phyloP scores from a whole-genome alignment of 2,888 invertebrate species.

The Saturnia japonica region DNA sequence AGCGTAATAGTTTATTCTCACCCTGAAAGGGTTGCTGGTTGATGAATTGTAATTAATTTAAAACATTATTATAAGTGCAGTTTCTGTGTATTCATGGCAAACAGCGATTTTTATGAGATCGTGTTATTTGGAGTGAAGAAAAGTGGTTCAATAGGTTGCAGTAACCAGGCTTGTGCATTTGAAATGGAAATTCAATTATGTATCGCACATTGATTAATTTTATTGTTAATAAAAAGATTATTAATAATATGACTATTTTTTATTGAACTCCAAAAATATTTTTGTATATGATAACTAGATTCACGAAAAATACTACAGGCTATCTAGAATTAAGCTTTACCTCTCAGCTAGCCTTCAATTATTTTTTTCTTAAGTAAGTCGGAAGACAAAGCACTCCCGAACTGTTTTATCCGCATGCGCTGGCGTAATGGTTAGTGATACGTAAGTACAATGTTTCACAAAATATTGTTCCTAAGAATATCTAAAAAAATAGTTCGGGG shows the following conservation, averaged over 20 bases:
- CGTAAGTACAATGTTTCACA: too few species aligned
- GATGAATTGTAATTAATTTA: conserved; percentile 52
- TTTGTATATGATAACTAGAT: too few species aligned
- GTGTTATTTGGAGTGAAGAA: conserved; percentile 41
- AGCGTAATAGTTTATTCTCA: not conserved
- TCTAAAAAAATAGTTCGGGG: too few species aligned
- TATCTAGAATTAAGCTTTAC: too few species aligned
- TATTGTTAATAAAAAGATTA: conserved; percentile 82
- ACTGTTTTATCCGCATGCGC: too few species aligned
- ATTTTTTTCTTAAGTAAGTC: too few species aligned
- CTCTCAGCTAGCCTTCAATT: too few species aligned
- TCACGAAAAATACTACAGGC: too few species aligned
- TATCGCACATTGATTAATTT: conserved; percentile 78
- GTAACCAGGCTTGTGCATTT: conserved; percentile 69
- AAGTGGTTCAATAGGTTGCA: conserved; percentile 54
- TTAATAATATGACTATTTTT: conserved; percentile 59
- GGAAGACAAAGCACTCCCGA: too few species aligned
- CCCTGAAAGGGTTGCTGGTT: not conserved
- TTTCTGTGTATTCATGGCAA: conserved; percentile 49
- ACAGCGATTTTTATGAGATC: conserved; percentile 21
- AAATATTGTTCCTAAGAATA: too few species aligned
- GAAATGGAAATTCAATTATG: conserved; percentile 28
- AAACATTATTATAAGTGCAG: conserved; percentile 50
- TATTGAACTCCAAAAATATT: conserved; percentile 30
- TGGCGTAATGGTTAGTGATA: too few species aligned